Evolutionary conservation across 2,888 invertebrate genomes (phyloP).

Genomic region (Eupithecia tripunctaria): DNA sequence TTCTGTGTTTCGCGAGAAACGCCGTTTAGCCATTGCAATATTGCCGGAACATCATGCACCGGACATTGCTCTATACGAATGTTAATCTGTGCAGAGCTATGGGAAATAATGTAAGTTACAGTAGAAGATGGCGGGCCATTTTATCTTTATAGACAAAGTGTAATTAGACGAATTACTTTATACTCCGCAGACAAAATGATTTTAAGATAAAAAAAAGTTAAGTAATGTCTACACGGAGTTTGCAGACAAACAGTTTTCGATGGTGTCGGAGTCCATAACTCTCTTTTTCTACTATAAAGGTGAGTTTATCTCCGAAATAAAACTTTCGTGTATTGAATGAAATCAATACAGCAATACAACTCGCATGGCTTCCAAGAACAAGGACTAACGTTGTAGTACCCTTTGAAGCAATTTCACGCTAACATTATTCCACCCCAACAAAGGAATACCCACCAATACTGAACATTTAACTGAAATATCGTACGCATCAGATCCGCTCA

Average conservation of each 20-base stretch:
- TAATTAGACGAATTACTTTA: too few species aligned
- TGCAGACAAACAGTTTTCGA: too few species aligned
- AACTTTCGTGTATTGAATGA: background rate
- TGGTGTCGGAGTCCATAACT: too few species aligned
- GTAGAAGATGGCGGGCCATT: background rate
- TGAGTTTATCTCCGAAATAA: background rate
- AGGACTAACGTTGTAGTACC: background rate
- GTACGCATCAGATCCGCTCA: conserved; percentile 51
- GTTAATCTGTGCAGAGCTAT: background rate
- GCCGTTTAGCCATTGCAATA: conserved; percentile 65
- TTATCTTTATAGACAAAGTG: background rate
- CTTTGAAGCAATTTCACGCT: conserved; percentile 31
- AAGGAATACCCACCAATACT: conserved; percentile 23
- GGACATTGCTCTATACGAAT: conserved; percentile 44
- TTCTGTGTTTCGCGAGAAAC: conserved; percentile 79
- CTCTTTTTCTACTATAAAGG: background rate
- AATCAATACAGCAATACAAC: background rate
- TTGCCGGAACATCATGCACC: conserved; percentile 58
- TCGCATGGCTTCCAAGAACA: background rate
- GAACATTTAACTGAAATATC: conserved; percentile 42
- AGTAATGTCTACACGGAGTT: too few species aligned
- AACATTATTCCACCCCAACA: conserved; percentile 13
- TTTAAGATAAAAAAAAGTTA: too few species aligned
- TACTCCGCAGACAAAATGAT: too few species aligned
- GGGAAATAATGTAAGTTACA: background rate